Base-by-base conservation (phyloP, 2,797 vertebrate species). In the Gorsachius magnificus region DNA sequence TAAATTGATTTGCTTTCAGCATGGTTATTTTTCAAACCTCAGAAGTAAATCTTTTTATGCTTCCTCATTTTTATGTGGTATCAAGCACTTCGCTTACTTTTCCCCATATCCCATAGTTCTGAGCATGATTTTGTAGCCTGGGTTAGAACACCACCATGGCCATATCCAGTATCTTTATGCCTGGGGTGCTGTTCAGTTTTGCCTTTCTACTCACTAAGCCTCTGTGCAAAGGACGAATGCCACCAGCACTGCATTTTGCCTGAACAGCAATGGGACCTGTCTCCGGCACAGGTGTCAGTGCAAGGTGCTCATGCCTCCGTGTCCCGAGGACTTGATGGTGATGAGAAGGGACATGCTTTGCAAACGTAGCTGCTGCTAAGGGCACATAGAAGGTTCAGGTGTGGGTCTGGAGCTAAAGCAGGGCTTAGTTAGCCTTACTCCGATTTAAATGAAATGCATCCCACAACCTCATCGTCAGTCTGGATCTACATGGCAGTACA, bases 241-340 rank as follows among this genome's bases (percentile, higher is more conserved):
- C 21, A 48, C 1, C 9, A 6, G 10, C 24, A 16, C 35, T 19
- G 10, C 31, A 43, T 79, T 85, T 66, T 64, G 6, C 48, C 36
- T 64, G n/a, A 63, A 19, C 21, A 41, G 38, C 5, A 7, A 16
- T 5, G 46, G n/a, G 36, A 90, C 24, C 12, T 0, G 0, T 45
- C 31, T 88, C 31, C 35, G 65, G 18, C 1, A 1, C 0, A 2
- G 33, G 5, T 12, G 35, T 25, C 56, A 51, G 4, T 58, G 29
- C n/a, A n/a, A 70, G 13, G 19, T 76, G 16, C 29, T 84, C 20
- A 9, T 6, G 38, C 21, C 26, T 76, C 31, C 0, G 0, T 13
- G 18, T 64, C 36, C 50, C 29, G 35, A 72, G 35, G 51, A 76
- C 31, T 76, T 58, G 8, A 16, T 5, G 5, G 60, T 66, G 63